phyloP scores from a whole-genome alignment of 1,140 invertebrate genomes.

The Lysiphlebus fabarum region DNA sequence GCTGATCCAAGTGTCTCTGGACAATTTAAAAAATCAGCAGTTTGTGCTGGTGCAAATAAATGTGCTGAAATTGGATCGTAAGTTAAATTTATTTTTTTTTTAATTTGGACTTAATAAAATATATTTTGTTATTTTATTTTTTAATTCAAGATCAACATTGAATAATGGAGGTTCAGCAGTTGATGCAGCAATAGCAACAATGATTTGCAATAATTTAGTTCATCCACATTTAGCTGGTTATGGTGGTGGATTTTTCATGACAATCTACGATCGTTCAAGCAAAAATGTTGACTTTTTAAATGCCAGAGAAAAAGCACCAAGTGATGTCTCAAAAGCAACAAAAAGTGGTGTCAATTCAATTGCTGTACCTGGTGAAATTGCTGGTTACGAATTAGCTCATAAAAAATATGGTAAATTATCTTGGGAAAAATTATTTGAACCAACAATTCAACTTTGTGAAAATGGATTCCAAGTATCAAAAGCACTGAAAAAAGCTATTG shows the following conservation, averaged over 20 bases:
- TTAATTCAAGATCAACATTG: no score
- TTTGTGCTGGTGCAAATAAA: constrained; percentile 72
- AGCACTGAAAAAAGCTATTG: no score
- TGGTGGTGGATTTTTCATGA: constrained; percentile 80
- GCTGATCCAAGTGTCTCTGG: no score
- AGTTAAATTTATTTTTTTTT: no score
- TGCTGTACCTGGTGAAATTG: constrained; percentile 87
- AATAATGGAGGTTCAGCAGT: constrained; percentile 65
- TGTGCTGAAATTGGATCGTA: constrained; percentile 77
- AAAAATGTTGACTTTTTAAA: constrained; percentile 57
- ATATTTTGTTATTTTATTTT: no score
- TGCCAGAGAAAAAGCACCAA: constrained; percentile 70
- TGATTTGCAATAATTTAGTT: constrained; percentile 79
- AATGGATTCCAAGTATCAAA: constrained; percentile 56
- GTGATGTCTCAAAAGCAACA: constrained; percentile 26
- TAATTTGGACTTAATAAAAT: no score
- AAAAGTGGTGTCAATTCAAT: constrained; percentile 66
- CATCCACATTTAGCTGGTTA: constrained; percentile 73
- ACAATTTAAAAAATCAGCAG: constrained; percentile 46
- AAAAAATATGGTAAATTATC: constrained; percentile 70
- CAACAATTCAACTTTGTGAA: constrained; percentile 72
- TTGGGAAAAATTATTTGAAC: constrained; percentile 79
- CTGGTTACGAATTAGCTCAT: constrained; percentile 80
- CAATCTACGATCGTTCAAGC: constrained; percentile 63
- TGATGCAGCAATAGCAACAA: constrained; percentile 75